Evolutionary conservation across 2,888 invertebrate genomes (phyloP).

Genomic region (Metalampra italica): DNA sequence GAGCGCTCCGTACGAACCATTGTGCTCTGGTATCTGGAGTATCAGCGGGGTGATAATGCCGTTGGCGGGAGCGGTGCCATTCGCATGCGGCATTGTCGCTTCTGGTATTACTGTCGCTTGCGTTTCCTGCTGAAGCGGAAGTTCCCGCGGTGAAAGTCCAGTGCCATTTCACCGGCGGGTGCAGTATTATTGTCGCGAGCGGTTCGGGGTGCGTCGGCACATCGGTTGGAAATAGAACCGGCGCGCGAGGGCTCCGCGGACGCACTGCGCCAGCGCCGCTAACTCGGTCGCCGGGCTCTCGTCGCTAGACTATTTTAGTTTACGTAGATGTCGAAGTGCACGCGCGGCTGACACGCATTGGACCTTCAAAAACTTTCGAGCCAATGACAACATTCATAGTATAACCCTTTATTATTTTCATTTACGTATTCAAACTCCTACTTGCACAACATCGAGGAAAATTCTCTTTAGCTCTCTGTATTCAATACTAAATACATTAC

Average conservation of each 20-base stretch:
- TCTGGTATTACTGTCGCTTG: slow-evolving; percentile 44
- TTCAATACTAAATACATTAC: slow-evolving; percentile 10
- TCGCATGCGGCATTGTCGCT: slow-evolving; percentile 57
- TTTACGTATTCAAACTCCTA: background rate
- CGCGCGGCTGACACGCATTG: slow-evolving; percentile 51
- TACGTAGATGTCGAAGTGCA: slow-evolving; percentile 77
- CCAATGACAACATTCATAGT: slow-evolving; percentile 28
- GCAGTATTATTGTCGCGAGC: slow-evolving; percentile 64
- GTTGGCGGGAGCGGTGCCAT: slow-evolving; percentile 28
- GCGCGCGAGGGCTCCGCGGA: slow-evolving; percentile 70
- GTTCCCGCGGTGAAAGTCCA: slow-evolving; percentile 63
- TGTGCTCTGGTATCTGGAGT: slow-evolving; percentile 57
- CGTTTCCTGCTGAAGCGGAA: slow-evolving; percentile 68
- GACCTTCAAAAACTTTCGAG: slow-evolving; percentile 55
- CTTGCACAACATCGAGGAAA: background rate
- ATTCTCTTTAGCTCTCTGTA: background rate
- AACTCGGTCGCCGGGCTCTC: slow-evolving; percentile 74
- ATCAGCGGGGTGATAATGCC: slow-evolving; percentile 42
- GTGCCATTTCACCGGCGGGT: slow-evolving; percentile 69
- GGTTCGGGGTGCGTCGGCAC: slow-evolving; percentile 61
- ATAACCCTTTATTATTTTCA: background rate
- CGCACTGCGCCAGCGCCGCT: slow-evolving; percentile 62
- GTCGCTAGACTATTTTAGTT: slow-evolving; percentile 75
- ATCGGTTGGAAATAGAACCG: slow-evolving; percentile 75
- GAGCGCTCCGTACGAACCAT: slow-evolving; percentile 31